phyloP scores from a whole-genome alignment of 2,797 vertebrate genomes.

The Liparis tanakae region DNA sequence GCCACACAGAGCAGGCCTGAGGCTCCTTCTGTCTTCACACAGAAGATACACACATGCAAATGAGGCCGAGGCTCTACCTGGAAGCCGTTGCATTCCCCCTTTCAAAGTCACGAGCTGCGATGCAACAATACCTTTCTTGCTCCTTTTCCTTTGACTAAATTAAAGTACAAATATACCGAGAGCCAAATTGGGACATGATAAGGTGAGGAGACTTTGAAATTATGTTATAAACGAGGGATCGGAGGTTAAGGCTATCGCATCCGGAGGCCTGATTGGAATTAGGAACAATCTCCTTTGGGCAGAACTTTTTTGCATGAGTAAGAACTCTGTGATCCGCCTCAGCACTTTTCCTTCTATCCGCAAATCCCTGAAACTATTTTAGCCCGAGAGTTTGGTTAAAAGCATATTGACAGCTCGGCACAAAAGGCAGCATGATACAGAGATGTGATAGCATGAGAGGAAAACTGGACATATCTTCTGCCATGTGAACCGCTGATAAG shows the following conservation, averaged over 20 bases:
- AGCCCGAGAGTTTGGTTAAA: constrained; percentile 54
- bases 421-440: constrained; percentile 58
- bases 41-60: constrained; percentile 43
- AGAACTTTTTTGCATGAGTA: constrained; percentile 51
- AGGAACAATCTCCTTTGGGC: constrained; percentile 63
- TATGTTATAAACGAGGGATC: constrained; percentile 60
- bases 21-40: constrained; percentile 26
- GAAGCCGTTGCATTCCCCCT: constrained; percentile 24
- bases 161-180: constrained; percentile 49
- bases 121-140: constrained; percentile 34
- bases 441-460: constrained; percentile 36
- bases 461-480: constrained; percentile 35
- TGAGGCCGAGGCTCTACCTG: constrained; percentile 26
- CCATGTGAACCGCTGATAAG: constrained; percentile 48
- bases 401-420: constrained; percentile 68
- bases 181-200: constrained; percentile 60
- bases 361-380: constrained; percentile 72
- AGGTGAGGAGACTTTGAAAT: constrained; percentile 62
- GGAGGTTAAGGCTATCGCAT: constrained; percentile 59
- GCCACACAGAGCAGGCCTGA: constrained; percentile 17
- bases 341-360: constrained; percentile 69
- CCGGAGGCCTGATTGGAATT: constrained; percentile 70
- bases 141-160: constrained; percentile 51
- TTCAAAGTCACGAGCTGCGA: constrained; percentile 18
- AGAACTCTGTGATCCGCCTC: constrained; percentile 62